phyloP scores from a whole-genome alignment of 2,888 invertebrate genomes.

The Cheilosia vernalis region DNA sequence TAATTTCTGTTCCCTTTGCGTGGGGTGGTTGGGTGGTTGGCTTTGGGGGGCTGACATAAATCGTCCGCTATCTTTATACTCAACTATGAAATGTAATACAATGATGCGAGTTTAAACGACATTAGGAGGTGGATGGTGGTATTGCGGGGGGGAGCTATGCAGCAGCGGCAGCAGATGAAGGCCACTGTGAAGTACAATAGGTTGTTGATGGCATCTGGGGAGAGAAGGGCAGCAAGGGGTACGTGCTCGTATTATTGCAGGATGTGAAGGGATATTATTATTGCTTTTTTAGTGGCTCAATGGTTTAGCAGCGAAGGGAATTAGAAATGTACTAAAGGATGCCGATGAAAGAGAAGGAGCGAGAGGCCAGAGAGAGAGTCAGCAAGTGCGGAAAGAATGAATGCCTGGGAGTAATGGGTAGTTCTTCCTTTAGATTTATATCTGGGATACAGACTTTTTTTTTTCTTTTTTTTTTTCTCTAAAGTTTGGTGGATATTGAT shows the following conservation, averaged over 20 bases:
- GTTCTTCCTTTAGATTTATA: conserved; percentile 70
- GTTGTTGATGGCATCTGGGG: conserved; percentile 56
- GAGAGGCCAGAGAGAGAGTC: conserved; percentile 3
- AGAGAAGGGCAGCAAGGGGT: conserved; percentile 21
- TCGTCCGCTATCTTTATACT: conserved; percentile 74
- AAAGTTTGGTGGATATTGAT: conserved; percentile 73
- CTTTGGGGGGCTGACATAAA: conserved; percentile 61
- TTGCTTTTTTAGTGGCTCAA: conserved; percentile 75
- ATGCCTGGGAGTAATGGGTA: conserved; percentile 70
- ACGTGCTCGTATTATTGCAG: conserved; percentile 63
- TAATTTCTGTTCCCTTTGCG: conserved; percentile 69
- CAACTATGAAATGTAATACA: conserved; percentile 74
- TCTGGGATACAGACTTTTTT: conserved; percentile 61
- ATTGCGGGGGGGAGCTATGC: conserved; percentile 27
- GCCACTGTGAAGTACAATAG: conserved; percentile 62
- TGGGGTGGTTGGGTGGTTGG: not conserved
- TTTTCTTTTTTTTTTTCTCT: conserved; percentile 31
- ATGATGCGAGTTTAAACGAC: conserved; percentile 75
- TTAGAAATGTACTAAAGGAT: conserved; percentile 68
- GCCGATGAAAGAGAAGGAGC: not conserved
- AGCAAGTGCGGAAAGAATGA: conserved; percentile 52
- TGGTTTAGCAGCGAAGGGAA: conserved; percentile 73
- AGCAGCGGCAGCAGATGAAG: conserved; percentile 48
- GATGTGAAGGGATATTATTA: conserved; percentile 75
- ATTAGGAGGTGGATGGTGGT: conserved; percentile 61